phyloP scores from a whole-genome alignment of 1,140 invertebrate species.

The Melanaphis sacchari region DNA sequence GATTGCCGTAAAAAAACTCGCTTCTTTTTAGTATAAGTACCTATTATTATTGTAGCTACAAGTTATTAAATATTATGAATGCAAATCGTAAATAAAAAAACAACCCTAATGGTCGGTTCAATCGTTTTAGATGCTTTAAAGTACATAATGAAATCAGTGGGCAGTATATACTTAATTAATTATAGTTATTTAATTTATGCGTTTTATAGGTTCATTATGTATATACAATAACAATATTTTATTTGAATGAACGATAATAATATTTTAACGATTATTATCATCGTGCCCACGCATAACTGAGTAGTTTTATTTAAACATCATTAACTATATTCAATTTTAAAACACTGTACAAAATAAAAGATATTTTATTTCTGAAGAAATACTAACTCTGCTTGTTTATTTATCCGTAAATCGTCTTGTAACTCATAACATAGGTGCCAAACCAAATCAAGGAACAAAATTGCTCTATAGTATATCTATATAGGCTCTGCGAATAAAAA shows the following conservation, averaged over 20 bases:
- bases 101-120: not conserved
- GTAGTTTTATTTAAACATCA: not conserved
- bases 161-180: not conserved
- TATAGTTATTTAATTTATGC: not conserved
- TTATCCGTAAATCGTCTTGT: not conserved
- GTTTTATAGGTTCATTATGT: not conserved
- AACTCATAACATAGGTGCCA: too few relatives aligned
- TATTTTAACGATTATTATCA: not conserved
- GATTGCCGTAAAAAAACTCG: not conserved
- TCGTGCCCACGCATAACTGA: not conserved
- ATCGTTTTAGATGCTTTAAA: not conserved
- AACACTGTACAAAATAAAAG: not conserved
- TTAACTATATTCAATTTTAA: not conserved
- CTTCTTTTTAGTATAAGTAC: not conserved
- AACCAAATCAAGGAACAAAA: not conserved
- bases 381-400: not conserved
- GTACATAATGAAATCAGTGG: not conserved
- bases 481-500: not conserved
- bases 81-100: not conserved
- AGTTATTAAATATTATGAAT: not conserved
- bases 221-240: not conserved
- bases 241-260: conserved; percentile 16
- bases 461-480: not conserved
- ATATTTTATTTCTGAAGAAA: not conserved
- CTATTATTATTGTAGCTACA: not conserved